Evolutionary conservation across 2,113 vertebrate species (phyloP).

Genomic region (Bothrops jararaca): DNA sequence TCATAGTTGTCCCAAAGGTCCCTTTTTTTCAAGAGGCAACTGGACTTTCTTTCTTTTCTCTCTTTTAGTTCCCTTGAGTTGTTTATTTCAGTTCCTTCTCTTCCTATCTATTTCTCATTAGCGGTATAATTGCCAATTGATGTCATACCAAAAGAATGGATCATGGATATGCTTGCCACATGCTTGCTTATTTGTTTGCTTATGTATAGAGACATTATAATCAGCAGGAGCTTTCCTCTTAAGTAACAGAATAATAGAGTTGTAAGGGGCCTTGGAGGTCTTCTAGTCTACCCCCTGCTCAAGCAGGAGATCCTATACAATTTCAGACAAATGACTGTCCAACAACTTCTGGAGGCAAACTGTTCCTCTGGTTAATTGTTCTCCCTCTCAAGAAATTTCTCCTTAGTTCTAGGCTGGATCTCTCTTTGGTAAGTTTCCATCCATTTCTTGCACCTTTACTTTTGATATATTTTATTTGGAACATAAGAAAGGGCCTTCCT

Average conservation of each 20-base stretch:
- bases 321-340: background rate
- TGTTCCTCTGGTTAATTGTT: background rate
- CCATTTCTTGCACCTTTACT: background rate
- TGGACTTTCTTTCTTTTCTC: background rate
- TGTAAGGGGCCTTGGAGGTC: background rate
- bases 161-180: background rate
- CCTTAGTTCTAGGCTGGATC: background rate
- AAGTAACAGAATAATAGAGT: background rate
- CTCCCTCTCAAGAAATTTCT: background rate
- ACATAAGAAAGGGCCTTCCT: background rate
- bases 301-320: background rate
- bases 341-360: background rate
- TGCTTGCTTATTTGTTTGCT: background rate
- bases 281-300: background rate
- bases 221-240: background rate
- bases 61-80: background rate
- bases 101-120: background rate
- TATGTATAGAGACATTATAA: background rate
- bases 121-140: background rate
- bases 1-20: background rate
- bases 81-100: background rate
- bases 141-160: background rate
- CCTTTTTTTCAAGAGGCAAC: background rate
- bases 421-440: background rate
- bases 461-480: background rate